Conservation (phyloP, 2,888 invertebrate species). For the Sinodicranocentrus sp. region DNA sequence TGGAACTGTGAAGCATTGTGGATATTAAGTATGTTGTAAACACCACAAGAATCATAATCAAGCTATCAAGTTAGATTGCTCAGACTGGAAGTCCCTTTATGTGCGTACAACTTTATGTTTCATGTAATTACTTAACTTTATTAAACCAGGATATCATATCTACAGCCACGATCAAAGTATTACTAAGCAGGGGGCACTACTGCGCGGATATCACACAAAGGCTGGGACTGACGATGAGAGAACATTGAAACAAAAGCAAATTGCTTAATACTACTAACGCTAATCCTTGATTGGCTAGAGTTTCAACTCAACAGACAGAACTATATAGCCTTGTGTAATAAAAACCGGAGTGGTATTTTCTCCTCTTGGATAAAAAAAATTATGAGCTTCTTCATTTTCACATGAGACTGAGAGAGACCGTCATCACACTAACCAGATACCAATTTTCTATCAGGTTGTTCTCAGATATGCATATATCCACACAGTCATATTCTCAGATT, state of each 20-base stretch:
- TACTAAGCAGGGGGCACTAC: constrained; percentile 62
- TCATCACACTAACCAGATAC: neutral
- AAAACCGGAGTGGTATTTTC: too few relatives aligned
- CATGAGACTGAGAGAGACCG: constrained; percentile 32
- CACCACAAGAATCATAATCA: constrained; percentile 43
- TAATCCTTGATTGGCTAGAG: constrained; percentile 45
- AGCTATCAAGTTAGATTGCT: constrained; percentile 42
- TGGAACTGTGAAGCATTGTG: neutral
- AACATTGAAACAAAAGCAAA: constrained; percentile 65
- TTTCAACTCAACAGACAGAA: constrained; percentile 17
- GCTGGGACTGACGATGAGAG: constrained; percentile 23
- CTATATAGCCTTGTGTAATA: too few relatives aligned
- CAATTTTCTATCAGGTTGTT: constrained; percentile 8
- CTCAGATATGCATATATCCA: constrained; percentile 10
- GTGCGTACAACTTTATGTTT: constrained; percentile 44
- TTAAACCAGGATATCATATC: constrained; percentile 64
- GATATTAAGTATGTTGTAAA: constrained; percentile 42
- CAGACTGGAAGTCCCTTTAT: neutral
- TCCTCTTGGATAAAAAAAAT: neutral
- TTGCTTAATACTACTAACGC: constrained; percentile 57
- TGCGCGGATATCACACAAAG: constrained; percentile 55
- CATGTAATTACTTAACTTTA: constrained; percentile 68
- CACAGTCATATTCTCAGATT: constrained; percentile 46
- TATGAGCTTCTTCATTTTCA: constrained; percentile 34
- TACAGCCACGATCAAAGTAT: constrained; percentile 55